Percentiles rank a stretch among this genome's conserved stretches.
Evolutionary conservation across 2,113 vertebrate genomes (phyloP).

Genomic region (Bujurquina vittata): DNA sequence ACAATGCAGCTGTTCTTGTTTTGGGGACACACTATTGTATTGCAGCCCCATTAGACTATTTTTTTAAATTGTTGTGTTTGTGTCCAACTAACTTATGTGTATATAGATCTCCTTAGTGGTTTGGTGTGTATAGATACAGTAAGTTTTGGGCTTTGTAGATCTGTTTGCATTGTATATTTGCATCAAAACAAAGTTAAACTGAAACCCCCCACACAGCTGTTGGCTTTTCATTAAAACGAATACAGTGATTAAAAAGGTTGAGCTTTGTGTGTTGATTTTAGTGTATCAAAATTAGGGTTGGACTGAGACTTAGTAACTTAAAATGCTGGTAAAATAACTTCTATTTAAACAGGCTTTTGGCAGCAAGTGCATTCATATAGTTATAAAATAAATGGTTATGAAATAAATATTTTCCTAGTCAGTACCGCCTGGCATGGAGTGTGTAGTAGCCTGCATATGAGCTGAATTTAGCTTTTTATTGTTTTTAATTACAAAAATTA

Average conservation of each 20-base stretch:
- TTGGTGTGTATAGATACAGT: conserved; percentile 73
- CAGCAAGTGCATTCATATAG: too few relatives aligned
- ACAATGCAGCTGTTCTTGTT: conserved; percentile 57
- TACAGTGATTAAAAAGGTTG: conserved; percentile 24
- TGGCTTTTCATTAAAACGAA: conserved; percentile 77
- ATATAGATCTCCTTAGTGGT: conserved; percentile 65
- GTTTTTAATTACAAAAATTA: too few relatives aligned
- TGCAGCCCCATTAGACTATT: conserved; percentile 44
- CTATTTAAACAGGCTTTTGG: too few relatives aligned
- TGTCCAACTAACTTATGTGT: conserved; percentile 64
- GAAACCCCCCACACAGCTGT: conserved; percentile 67
- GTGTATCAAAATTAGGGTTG: background rate
- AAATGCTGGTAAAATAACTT: background rate
- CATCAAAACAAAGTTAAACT: conserved; percentile 67
- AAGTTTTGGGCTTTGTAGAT: conserved; percentile 67
- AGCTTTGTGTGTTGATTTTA: background rate
- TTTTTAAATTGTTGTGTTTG: conserved; percentile 62
- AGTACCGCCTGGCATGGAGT: too few relatives aligned
- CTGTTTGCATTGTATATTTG: conserved; percentile 80
- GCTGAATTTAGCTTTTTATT: too few relatives aligned
- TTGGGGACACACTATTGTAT: conserved; percentile 46
- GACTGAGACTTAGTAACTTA: background rate
- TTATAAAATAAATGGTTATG: too few relatives aligned
- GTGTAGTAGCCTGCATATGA: too few relatives aligned
- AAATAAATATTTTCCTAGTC: too few relatives aligned